phyloP scores from a whole-genome alignment of 2,113 vertebrate species.

The Australoheros scitulus region DNA sequence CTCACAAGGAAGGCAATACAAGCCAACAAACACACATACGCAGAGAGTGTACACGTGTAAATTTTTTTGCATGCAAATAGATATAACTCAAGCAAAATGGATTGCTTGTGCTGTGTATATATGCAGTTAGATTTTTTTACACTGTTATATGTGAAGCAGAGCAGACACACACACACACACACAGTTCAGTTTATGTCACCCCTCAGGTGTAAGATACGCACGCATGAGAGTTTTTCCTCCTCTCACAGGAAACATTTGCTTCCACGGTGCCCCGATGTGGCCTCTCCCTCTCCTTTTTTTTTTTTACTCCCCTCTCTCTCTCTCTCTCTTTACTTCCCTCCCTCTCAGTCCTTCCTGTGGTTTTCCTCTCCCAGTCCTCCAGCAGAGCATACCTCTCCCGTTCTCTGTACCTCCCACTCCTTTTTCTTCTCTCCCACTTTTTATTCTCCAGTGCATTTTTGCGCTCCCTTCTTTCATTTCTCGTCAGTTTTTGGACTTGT shows the following conservation, averaged over 20 bases:
- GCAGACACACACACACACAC: not conserved
- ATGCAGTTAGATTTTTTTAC: not conserved
- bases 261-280: slow-evolving; percentile 63
- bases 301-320: slow-evolving; percentile 11
- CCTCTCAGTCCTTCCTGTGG: slow-evolving; percentile 64
- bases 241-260: slow-evolving; percentile 70
- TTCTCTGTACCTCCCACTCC: slow-evolving; percentile 49
- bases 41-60: not conserved
- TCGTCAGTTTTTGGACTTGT: not conserved
- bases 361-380: slow-evolving; percentile 72
- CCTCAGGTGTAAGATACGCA: slow-evolving; percentile 25
- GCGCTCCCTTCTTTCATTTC: slow-evolving; percentile 21
- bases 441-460: slow-evolving; percentile 20
- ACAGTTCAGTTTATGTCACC: not conserved
- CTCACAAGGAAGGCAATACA: not conserved
- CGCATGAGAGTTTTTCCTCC: slow-evolving; percentile 38
- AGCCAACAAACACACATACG: not conserved
- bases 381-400: slow-evolving; percentile 70
- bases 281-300: slow-evolving; percentile 57
- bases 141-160: not conserved
- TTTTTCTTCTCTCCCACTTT: slow-evolving; percentile 51
- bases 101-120: not conserved
- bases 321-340: slow-evolving; percentile 27
- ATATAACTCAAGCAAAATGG: not conserved
- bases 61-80: not conserved